Evolutionary conservation across 1,140 invertebrate genomes (phyloP).

Genomic region (Catajapyx aquilonaris): DNA sequence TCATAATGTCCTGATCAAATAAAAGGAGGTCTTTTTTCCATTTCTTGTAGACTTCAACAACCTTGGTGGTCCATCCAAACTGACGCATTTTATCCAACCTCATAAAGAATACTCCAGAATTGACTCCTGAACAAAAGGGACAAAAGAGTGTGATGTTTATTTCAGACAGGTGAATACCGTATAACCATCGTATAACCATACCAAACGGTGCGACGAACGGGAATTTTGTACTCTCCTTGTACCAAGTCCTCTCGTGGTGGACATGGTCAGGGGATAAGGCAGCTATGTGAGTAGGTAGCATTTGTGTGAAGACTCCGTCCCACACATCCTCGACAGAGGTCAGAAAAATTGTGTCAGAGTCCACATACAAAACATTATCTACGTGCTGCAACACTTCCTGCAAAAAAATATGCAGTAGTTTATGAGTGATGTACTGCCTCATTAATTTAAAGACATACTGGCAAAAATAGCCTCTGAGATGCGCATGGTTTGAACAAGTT

Average conservation of each 20-base stretch:
- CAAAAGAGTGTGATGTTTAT: no score
- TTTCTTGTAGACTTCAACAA: conserved; percentile 62
- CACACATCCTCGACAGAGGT: conserved; percentile 61
- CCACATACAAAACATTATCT: conserved; percentile 78
- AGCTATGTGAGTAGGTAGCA: conserved; percentile 72
- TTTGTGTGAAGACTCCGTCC: conserved; percentile 53
- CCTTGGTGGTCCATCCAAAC: conserved; percentile 63
- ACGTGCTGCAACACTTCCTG: conserved; percentile 54
- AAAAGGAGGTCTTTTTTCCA: conserved; percentile 75
- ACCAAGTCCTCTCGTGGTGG: conserved; percentile 70
- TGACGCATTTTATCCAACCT: conserved; percentile 75
- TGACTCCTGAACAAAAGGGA: no score
- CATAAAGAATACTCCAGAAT: conserved; percentile 95
- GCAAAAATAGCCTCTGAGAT: conserved; percentile 73
- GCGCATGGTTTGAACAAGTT: conserved; percentile 83
- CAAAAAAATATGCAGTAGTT: conserved; percentile 15
- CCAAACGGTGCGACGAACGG: conserved; percentile 76
- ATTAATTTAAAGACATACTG: conserved; percentile 35
- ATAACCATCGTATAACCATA: no score
- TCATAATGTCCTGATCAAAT: conserved; percentile 96
- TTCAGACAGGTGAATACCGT: no score
- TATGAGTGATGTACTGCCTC: background rate
- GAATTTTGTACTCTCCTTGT: conserved; percentile 86
- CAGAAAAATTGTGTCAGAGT: conserved; percentile 77
- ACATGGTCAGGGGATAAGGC: conserved; percentile 76